These are phyloP conservation scores for Enteromius unitaeniatus DNA, from an alignment of 2,797 vertebrate genomes.

Conservation along the genomic window DNA sequence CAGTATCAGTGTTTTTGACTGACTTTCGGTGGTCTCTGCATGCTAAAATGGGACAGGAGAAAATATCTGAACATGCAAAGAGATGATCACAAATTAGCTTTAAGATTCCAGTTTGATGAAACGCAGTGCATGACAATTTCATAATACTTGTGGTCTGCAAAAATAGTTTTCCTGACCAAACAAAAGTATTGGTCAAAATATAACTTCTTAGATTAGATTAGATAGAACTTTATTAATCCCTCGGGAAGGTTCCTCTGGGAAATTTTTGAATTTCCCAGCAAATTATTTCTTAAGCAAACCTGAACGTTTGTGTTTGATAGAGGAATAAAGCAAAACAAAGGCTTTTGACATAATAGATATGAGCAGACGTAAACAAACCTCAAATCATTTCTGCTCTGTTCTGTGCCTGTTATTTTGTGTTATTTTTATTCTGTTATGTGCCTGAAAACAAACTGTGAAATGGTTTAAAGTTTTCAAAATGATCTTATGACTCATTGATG, in stretches of 20 bases:
- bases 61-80: not conserved
- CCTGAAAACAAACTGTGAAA: not conserved
- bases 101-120: constrained; percentile 17
- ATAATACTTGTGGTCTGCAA: not conserved
- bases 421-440: too few relatives aligned
- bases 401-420: not conserved
- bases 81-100: not conserved
- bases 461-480: not conserved
- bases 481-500: constrained; percentile 1
- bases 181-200: not conserved
- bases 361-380: not conserved
- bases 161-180: not conserved
- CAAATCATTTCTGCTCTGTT: not conserved
- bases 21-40: not conserved
- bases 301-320: not conserved
- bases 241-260: too few relatives aligned
- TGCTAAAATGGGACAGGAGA: not conserved
- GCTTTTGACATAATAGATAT: not conserved
- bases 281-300: not conserved
- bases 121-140: not conserved
- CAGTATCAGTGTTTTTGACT: not conserved
- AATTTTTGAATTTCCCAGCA: too few relatives aligned
- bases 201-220: too few relatives aligned
- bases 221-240: too few relatives aligned
- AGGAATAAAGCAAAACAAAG: not conserved